Evolutionary conservation across 2,797 vertebrate genomes (phyloP), one percentile per base, ranked within the genome.

Genomic region (Chaetophractus vellerosus): DNA sequence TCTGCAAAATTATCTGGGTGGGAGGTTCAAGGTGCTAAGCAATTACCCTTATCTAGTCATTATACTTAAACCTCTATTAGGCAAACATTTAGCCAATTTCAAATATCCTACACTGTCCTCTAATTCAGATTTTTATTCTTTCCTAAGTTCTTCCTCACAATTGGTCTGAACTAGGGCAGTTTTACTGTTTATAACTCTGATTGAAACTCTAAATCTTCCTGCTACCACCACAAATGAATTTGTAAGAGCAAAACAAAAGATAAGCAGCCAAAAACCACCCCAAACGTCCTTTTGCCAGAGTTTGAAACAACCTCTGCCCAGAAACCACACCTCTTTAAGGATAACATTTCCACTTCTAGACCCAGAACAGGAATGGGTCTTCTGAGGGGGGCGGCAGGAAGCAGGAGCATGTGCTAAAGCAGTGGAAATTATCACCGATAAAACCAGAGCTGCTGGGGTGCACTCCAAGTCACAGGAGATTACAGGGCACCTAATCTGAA

Each of bases 401-500:
- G 57, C 1, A 0, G 11, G 36, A 90, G 12, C 21, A n/a, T 21
- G 41, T 41, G 6, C 76, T 80, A 93, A 74, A 64, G 12, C 14
- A 38, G 36, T 89, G 76, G 89, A 91, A 95, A 79, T 76, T n/a
- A 59, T 41, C 26, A 11, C 45, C 36, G 41, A 59, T 31, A 61
- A 74, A 81, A 74, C 57, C 90, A 36, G 48, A 64, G 38, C 75
- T 80, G 93, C 64, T 45, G 33, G 41, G 12, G 1, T 33, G 63
- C 72, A 88, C 24, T 93, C 33, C 5, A 66, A 82, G 68, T 78
- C 84, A 76, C 19, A 71, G 57, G 71, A 90, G 72, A 85, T 75
- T 78, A 83, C 52, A 36, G 61, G 82, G 75, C 55, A 86, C 75
- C 52, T 89, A 93, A 96, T 45, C 19, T 88, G 78, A 52, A 95